Conservation (phyloP, 2,888 invertebrate species). For the Caradrina clavipalpis region DNA sequence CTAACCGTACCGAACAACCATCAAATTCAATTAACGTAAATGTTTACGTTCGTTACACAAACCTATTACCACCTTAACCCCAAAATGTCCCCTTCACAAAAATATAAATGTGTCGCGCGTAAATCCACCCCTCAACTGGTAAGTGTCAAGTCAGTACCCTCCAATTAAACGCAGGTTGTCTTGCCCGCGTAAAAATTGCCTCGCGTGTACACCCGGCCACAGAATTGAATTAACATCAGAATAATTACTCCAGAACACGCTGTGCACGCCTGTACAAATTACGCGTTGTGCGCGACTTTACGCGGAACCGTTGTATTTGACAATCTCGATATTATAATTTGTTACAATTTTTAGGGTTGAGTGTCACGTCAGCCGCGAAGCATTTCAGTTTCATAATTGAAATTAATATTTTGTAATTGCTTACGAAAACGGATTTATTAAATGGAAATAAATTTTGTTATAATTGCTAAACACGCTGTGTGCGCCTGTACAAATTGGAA, state of each 20-base stretch:
- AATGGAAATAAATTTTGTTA: conserved; percentile 39
- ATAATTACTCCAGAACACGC: conserved; percentile 53
- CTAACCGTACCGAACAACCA: background rate
- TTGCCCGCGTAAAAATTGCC: conserved; percentile 55
- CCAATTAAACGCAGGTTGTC: conserved; percentile 53
- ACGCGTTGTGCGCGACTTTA: conserved; percentile 36
- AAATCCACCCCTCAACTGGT: conserved; percentile 44
- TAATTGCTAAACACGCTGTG: conserved; percentile 42
- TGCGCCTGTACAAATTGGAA: conserved; percentile 33
- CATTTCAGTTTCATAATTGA: conserved; percentile 36
- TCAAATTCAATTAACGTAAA: conserved; percentile 42
- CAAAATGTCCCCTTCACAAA: conserved; percentile 39
- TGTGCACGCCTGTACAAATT: conserved; percentile 46
- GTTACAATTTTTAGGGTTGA: conserved; percentile 40
- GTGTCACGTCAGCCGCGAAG: conserved; percentile 36
- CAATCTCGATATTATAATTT: conserved; percentile 37
- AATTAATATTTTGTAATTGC: conserved; percentile 47
- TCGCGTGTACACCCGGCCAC: conserved; percentile 64
- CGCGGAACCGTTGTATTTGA: conserved; percentile 33
- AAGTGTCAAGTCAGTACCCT: conserved; percentile 58
- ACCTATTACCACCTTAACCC: conserved; percentile 30
- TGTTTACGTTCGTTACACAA: conserved; percentile 36
- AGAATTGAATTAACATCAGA: conserved; percentile 71
- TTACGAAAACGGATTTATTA: conserved; percentile 38
- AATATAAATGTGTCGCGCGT: conserved; percentile 29